phyloP scores from a whole-genome alignment of 2,888 invertebrate species.

The Pomacea canaliculata region DNA sequence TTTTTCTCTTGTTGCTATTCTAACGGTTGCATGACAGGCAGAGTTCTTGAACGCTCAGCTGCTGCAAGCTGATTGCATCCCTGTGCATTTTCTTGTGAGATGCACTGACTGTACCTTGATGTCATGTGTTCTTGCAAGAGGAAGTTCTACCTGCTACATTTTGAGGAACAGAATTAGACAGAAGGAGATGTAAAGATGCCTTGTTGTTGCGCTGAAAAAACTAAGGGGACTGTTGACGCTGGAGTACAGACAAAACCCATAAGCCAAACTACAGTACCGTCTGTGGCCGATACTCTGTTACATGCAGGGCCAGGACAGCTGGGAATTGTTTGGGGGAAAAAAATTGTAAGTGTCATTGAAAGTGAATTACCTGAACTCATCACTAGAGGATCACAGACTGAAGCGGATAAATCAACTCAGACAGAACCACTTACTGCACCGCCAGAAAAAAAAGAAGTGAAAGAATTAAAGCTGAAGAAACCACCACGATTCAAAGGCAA shows the following conservation, averaged over 20 bases:
- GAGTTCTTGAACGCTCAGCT: no score
- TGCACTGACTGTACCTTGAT: no score
- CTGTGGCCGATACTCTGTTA: neutral
- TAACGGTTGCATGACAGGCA: no score
- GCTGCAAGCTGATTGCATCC: no score
- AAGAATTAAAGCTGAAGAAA: neutral
- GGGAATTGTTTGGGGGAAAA: constrained; percentile 24
- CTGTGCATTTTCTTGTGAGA: no score
- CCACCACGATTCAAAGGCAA: neutral
- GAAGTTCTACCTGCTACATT: no score
- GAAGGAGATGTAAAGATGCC: neutral
- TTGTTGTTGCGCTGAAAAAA: neutral
- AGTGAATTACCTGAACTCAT: constrained; percentile 12
- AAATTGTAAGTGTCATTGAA: constrained; percentile 11
- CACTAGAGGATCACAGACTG: constrained; percentile 10
- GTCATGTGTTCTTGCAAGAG: no score
- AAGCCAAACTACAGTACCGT: neutral
- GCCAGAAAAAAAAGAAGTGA: neutral
- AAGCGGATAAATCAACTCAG: constrained; percentile 4
- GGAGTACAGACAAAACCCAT: no score
- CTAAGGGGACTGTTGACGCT: no score
- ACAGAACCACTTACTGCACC: neutral
- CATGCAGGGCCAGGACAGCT: constrained; percentile 16
- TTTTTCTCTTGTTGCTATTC: constrained; percentile 1
- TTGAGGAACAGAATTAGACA: no score